phyloP scores from a whole-genome alignment of 2,113 vertebrate genomes.

The Eurypyga helias region DNA sequence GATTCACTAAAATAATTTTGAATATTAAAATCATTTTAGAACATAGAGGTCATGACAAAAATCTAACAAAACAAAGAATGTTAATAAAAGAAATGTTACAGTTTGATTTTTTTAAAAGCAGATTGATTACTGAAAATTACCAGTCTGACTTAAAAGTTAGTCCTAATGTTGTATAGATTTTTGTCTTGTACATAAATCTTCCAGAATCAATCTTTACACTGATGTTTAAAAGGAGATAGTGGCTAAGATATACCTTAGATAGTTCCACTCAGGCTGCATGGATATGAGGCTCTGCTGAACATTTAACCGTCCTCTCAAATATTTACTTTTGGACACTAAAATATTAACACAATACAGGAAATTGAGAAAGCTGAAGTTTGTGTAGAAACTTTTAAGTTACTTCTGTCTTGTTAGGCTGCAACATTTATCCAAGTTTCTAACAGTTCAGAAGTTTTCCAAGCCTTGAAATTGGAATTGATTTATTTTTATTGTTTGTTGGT shows the following conservation, averaged over 20 bases:
- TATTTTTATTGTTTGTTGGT: neutral
- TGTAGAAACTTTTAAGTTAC: neutral
- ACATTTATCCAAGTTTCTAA: neutral
- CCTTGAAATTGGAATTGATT: neutral
- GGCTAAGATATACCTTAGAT: neutral
- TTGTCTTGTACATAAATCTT: neutral
- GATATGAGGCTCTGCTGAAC: neutral
- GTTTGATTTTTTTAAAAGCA: neutral
- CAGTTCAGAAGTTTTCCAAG: neutral
- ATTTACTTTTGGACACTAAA: neutral
- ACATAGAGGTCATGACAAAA: neutral
- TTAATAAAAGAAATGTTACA: neutral
- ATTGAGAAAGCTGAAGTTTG: neutral
- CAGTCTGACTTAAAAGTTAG: neutral
- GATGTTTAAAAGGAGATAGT: neutral
- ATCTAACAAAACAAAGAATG: neutral
- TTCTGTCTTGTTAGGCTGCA: neutral
- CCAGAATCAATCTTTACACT: neutral
- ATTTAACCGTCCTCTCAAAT: neutral
- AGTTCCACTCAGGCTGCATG: accelerated
- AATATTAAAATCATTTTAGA: slow-evolving; percentile 9
- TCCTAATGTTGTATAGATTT: neutral
- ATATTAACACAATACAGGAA: neutral
- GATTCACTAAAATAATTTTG: slow-evolving; percentile 47
- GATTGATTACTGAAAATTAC: slow-evolving; percentile 16